Evolutionary conservation across 1,140 invertebrate species (phyloP), one percentile per base, ranked within the genome.

Genomic region (Drosophila punjabiensis): DNA sequence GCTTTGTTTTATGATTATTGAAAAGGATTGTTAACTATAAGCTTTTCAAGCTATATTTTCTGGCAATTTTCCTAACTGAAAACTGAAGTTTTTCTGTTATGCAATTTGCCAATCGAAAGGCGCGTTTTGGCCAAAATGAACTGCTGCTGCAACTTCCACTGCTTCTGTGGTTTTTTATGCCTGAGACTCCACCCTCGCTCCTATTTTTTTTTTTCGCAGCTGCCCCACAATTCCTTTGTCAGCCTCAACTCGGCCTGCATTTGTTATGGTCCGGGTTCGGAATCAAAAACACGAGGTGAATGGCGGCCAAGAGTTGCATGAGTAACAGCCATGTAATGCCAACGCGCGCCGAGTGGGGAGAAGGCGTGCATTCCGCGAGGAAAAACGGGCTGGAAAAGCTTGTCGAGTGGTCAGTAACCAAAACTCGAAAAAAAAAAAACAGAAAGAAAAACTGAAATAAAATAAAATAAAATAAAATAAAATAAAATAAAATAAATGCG

Each of bases 251-350:
- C 45, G 43, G 35, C 6, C 32, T 39, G 67, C 65, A 67, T 71
- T 82, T 81, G 73, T 81, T 81, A 45, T 33, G 63, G 69, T 52
- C 62, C 58, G 39, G 52, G 24, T 52, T 81, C 45, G 73, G 64
- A 70, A 55, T 70, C 48, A 70, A 70, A 67, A 70, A 45, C 67
- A 70, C 59, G 63, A 65, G 79, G 58, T 71, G 78, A 81, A 71
- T 64, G 81, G 67, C 52, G 70, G 58, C 68, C 48, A 39, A 55
- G 68, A 63, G 81, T 85, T 81, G 79, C 70, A 89, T 90, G 86
- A 85, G 86, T 89, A 89, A 90, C 86, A 85, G 79, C 81, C 85
- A 70, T 88, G 82, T 85, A 85, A 85, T 85, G 80, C 69, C 58
- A 60, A 64, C 33, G 76, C 61, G 28, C 55, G 35, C 18, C 1